Conservation (phyloP, 37 sponge, comb jelly and placozoan species). For the Lycopodina hypogea region DNA sequence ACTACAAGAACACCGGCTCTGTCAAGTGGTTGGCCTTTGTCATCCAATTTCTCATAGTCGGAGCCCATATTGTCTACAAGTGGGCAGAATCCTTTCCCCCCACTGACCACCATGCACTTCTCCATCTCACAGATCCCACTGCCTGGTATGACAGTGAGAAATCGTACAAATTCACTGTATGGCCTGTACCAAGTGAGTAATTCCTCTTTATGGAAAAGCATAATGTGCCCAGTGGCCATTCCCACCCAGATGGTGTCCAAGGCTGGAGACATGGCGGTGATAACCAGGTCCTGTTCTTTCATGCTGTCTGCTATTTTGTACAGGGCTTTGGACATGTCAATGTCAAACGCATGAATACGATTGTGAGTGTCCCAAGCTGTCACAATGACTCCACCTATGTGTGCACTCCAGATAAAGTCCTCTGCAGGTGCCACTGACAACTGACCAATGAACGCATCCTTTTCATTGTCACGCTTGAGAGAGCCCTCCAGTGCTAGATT, state of each 20-base stretch:
- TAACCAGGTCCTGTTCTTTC: slow-evolving; percentile 34
- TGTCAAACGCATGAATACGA: slow-evolving; percentile 39
- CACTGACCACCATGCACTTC: slow-evolving; percentile 67
- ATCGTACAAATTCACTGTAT: slow-evolving; percentile 66
- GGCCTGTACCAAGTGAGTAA: slow-evolving; percentile 59
- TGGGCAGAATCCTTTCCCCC: slow-evolving; percentile 54
- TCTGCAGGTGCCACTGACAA: slow-evolving; percentile 34
- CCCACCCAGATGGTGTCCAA: slow-evolving; percentile 87
- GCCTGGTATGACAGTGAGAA: slow-evolving; percentile 48
- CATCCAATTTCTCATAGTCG: slow-evolving; percentile 31
- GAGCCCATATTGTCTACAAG: slow-evolving; percentile 7
- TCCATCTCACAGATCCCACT: slow-evolving; percentile 62
- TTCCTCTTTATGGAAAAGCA: slow-evolving; percentile 60
- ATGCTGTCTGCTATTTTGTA: neutral
- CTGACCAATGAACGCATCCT: slow-evolving; percentile 53
- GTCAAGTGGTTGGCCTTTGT: slow-evolving; percentile 26
- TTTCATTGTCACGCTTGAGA: slow-evolving; percentile 15
- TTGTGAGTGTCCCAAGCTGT: slow-evolving; percentile 69
- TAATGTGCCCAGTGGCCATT: slow-evolving; percentile 81
- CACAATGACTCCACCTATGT: slow-evolving; percentile 47
- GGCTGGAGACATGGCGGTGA: slow-evolving; percentile 68
- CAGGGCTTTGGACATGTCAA: slow-evolving; percentile 27
- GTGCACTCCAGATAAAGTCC: slow-evolving; percentile 73
- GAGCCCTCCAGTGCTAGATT: slow-evolving; percentile 47
- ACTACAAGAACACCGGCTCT: slow-evolving; percentile 49